Evolutionary conservation across 2,888 invertebrate species (phyloP), one percentile per base, ranked within the genome.

Genomic region (Ectemnius cavifrons): DNA sequence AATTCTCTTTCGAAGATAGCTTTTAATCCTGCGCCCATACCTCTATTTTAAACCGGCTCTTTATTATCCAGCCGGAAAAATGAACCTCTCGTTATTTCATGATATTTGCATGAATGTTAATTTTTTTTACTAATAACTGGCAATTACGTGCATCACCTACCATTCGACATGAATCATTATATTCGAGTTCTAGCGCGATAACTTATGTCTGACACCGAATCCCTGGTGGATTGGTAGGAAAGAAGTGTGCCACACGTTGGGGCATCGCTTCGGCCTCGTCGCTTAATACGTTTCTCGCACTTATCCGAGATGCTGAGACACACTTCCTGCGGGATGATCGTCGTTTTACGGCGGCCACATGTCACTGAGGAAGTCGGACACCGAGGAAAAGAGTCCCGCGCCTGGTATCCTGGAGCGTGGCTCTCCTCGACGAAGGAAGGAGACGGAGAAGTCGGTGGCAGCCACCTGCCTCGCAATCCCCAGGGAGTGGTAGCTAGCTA

Each of bases 381-480:
- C 59, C 57, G 67, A 67, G 67, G 77, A 77, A 76, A 37, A 76
- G 68, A 46, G 75, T 73, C 73, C 73, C 71, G 75, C 57, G 70
- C 61, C 68, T 79, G 78, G 79, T 79, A 85, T 86, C 82, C 83
- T 78, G 85, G 80, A 85, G 86, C 78, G 79, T 84, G 85, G 80
- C 67, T 84, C 81, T 79, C 79, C 79, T 81, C 81, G 14, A 14
- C 8, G 52, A 16, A 52, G 16, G 16, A 16, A 52, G 52, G 16
- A 16, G 16, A 52, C n/a, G 16, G 16, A 16, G 81, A 77, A 75
- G 63, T 80, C 81, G 79, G 77, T 81, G 79, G 80, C 81, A 80
- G 81, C 88, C 87, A 88, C 87, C 87, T 87, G 87, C 82, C 85
- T 67, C 65, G 49, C 59, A 63, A 74, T 84, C 86, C 82, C 83